A percentile compares a stretch with the other conserved stretches of the same genome.
Conservation (phyloP, 2,797 vertebrate genomes). For the Pteropus rufus region DNA sequence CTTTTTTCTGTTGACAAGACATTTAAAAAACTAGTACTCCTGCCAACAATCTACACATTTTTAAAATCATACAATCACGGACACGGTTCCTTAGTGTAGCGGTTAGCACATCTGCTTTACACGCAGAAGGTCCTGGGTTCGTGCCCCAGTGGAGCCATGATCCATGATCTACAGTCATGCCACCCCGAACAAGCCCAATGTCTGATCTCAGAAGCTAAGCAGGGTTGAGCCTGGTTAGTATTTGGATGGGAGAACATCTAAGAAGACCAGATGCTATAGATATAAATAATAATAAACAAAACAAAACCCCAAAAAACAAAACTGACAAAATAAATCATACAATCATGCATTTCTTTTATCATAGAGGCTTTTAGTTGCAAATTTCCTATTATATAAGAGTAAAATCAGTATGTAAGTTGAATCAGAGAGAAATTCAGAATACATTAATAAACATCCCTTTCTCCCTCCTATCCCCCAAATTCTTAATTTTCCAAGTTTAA, state of each 20-base stretch:
- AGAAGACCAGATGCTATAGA: no score
- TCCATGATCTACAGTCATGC: no score
- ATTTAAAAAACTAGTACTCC: neutral
- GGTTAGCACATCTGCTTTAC: no score
- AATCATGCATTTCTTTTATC: neutral
- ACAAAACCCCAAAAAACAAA: no score
- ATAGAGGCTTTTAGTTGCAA: neutral
- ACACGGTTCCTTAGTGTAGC: no score
- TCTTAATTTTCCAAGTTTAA: neutral
- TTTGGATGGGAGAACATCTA: no score
- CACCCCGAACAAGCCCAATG: no score
- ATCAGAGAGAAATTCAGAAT: neutral
- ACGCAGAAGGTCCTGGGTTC: no score
- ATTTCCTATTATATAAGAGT: neutral
- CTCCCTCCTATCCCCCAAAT: neutral
- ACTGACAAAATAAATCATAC: neutral
- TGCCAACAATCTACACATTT: neutral
- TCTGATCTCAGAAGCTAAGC: no score
- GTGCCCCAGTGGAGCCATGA: no score
- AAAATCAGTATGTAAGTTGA: neutral
- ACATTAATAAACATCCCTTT: neutral
- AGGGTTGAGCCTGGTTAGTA: no score
- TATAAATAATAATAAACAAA: no score
- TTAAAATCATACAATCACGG: neutral
- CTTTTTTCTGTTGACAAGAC: constrained; percentile 92